Conservation (phyloP, 2,797 vertebrate species). For the Melanotaenia nigrans region DNA sequence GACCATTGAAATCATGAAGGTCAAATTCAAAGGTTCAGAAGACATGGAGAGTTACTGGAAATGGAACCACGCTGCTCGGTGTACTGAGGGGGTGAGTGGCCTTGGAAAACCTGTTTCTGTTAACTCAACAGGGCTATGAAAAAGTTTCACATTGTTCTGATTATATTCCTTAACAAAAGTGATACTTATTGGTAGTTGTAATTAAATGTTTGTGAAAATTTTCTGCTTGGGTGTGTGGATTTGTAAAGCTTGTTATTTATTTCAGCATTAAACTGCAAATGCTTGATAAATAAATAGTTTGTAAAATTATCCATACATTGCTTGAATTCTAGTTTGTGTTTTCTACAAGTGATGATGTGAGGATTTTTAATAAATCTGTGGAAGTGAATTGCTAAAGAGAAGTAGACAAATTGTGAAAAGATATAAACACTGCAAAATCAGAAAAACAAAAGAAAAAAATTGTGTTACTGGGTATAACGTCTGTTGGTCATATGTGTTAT, state of each 20-base stretch:
- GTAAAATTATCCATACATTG: not conserved
- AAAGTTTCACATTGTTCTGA: not conserved
- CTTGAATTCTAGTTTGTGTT: not conserved
- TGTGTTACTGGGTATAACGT: not conserved
- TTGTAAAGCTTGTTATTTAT: not conserved
- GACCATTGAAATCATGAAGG: conserved; percentile 48
- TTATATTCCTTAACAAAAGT: not conserved
- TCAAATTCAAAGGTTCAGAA: conserved; percentile 40
- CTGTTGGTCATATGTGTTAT: not conserved
- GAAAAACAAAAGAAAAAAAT: not conserved
- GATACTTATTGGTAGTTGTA: not conserved
- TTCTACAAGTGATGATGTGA: not conserved
- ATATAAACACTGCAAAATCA: not conserved
- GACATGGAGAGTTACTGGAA: conserved; percentile 42
- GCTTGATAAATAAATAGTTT: not conserved
- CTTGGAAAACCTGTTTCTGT: conserved; percentile 14
- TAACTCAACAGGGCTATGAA: not conserved
- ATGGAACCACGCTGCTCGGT: conserved; percentile 28
- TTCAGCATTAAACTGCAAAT: not conserved
- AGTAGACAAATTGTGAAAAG: not conserved
- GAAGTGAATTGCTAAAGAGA: not conserved
- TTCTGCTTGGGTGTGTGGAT: not conserved
- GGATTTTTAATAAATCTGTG: not conserved
- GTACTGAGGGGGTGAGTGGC: conserved; percentile 47
- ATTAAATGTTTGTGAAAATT: not conserved